Base-by-base conservation (phyloP, 1,140 invertebrate genomes). In the Mylabris phalerata region DNA sequence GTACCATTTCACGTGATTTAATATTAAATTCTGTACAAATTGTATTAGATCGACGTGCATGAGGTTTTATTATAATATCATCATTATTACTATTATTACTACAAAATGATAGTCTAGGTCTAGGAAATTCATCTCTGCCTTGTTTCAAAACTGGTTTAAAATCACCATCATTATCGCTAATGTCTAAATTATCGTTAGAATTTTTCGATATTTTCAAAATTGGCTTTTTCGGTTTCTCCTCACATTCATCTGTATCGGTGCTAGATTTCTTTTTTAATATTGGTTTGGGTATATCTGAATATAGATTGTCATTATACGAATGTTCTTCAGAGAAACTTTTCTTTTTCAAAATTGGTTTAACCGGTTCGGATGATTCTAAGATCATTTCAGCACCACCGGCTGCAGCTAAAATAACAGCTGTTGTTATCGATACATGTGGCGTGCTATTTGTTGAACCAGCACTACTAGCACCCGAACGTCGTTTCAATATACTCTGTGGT, bases 191-290 rank as follows among this genome's bases (percentile, higher is more conserved):
- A 52, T 51, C 50, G 11, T 38, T 10, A 1, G 61, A 57, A 62
- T 83, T 86, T 63, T 82, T 81, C 0, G 84, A 82, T 19, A 79
- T 81, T 73, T 93, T 93, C 1, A 93, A 73, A 57, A 93, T 93
- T 9, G 91, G 89, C 67, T 84, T 19, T 19, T 19, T 86, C 55
- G 84, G 86, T 0, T 82, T 79, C 32, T 86, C 84, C 44, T 79
- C 86, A 57, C 83, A 78, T 65, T 92, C 88, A 54, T 92, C 89
- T 4, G 84, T 83, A 63, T 93, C 90, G 0, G 83, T 83, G 48
- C 84, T 88, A 0, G 86, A 86, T 69, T 90, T 91, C 71, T 92
- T 92, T 67, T 93, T 92, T 6, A 93, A 68, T 68, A 92, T 92
- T 1, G 89, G 88, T 70, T 81, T 85, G 0, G 85, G 84, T 39